phyloP scores from a whole-genome alignment of 2,888 invertebrate species.

The Lycia hirtaria region DNA sequence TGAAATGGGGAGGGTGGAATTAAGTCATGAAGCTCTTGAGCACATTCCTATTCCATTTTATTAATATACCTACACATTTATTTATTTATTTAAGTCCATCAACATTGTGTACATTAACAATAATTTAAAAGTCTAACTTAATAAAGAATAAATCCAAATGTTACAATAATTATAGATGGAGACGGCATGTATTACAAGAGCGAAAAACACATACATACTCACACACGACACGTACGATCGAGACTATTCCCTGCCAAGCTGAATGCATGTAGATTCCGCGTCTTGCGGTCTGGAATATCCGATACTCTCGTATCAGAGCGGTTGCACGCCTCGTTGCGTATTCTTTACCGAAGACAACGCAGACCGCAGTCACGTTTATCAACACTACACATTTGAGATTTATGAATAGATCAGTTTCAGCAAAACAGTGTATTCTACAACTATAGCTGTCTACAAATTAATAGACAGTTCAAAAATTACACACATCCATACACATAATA shows the following conservation, averaged over 20 bases:
- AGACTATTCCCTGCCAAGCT: conserved; percentile 18
- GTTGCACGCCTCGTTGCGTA: conserved; percentile 51
- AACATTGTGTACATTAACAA: too few species aligned
- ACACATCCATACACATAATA: too few species aligned
- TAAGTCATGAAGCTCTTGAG: too few species aligned
- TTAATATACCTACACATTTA: neutral
- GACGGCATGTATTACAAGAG: too few species aligned
- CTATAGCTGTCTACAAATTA: too few species aligned
- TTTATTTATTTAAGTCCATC: neutral
- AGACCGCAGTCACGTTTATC: conserved; percentile 33
- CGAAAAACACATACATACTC: neutral
- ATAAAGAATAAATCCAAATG: too few species aligned
- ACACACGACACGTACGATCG: neutral
- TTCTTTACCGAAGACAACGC: conserved; percentile 39
- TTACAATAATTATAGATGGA: too few species aligned
- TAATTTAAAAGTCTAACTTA: too few species aligned
- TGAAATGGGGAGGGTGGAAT: too few species aligned
- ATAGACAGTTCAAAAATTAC: too few species aligned
- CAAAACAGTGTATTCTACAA: too few species aligned
- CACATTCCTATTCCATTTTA: neutral
- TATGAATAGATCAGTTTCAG: too few species aligned
- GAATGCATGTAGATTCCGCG: conserved; percentile 49
- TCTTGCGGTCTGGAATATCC: conserved; percentile 43
- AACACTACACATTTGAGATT: neutral
- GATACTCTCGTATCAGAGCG: conserved; percentile 41